Percentiles rank a stretch among this genome's conserved stretches.
Conservation (phyloP, 2,888 invertebrate genomes). For the Callosobruchus maculatus region DNA sequence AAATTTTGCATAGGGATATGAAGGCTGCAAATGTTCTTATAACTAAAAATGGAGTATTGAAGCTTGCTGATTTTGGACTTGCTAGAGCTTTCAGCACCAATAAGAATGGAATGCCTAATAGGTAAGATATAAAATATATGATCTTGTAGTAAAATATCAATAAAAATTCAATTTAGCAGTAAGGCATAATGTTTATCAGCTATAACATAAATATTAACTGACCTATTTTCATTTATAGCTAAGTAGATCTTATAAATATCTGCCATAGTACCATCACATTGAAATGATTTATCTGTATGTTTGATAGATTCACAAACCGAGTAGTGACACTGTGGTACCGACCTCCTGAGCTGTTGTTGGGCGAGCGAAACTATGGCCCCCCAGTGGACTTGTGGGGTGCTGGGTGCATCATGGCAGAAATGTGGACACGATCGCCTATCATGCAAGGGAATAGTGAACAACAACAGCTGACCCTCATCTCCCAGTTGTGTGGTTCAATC, state of each 20-base stretch:
- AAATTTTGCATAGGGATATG: slow-evolving; percentile 95
- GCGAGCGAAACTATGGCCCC: slow-evolving; percentile 93
- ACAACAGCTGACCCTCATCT: slow-evolving; percentile 90
- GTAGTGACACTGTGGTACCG: slow-evolving; percentile 97
- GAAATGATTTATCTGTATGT: slow-evolving; percentile 8
- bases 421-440: slow-evolving; percentile 95
- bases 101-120: slow-evolving; percentile 79
- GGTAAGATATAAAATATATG: slow-evolving; percentile 39
- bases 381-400: slow-evolving; percentile 97
- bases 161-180: too few relatives aligned
- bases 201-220: too few relatives aligned
- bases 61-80: slow-evolving; percentile 96
- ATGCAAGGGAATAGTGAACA: slow-evolving; percentile 97
- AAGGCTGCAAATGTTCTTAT: slow-evolving; percentile 98
- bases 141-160: too few relatives aligned
- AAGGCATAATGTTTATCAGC: too few relatives aligned
- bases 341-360: slow-evolving; percentile 65
- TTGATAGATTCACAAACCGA: slow-evolving; percentile 85
- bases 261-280: too few relatives aligned
- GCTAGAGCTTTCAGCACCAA: slow-evolving; percentile 90
- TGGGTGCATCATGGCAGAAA: slow-evolving; percentile 99
- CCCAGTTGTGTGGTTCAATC: slow-evolving; percentile 94
- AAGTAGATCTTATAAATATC: too few relatives aligned
- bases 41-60: slow-evolving; percentile 90
- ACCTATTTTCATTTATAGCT: too few relatives aligned